Base-by-base conservation (phyloP, 1,140 invertebrate species). In the Plectus sambesii region DNA sequence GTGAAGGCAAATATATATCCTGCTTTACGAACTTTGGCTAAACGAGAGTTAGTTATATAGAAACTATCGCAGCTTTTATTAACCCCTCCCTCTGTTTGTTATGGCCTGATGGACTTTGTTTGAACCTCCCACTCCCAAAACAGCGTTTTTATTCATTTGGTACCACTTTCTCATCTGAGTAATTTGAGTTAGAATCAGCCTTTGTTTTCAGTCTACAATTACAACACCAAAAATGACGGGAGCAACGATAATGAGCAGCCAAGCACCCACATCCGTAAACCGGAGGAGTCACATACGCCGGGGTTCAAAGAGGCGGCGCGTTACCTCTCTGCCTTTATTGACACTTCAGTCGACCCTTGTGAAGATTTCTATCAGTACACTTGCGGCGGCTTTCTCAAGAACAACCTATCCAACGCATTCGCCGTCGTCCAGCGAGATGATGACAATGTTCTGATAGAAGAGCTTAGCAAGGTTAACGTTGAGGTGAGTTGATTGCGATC, bases 331-430 rank as follows among this genome's bases (percentile, higher is more conserved):
- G 36, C 26, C 25, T 8, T 42, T 8, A 42, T 46, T 33, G 44
- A 46, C 35, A 46, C 44, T n/a, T 8, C 25, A 6, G 44, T 42
- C 9, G 44, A 46, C 22, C 44, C 44, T 6, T 46, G 44, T 41
- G n/a, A 43, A 24, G 22, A 46, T 19, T 46, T 46, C 44, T 46
- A 46, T 33, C 5, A 42, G 8, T 46, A 35, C 35, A 20, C 44
- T 5, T 46, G 44, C 19, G 44, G 44, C 5, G 44, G 44, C 25
- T 46, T 42, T 23, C 25, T 42, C 41, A 42, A 42, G 41, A 42
- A 42, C 41, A 42, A 42, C 41, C 26, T 42, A 30, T 27, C 8
- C 41, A 42, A 42, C 41, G 5, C 41, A 17, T 42, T 42, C 17
- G 41, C 17, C 5, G 6, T 17, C 6, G 41, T 42, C 4, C 41